Base-by-base conservation (phyloP, 2,797 vertebrate genomes). In the Picus viridis region DNA sequence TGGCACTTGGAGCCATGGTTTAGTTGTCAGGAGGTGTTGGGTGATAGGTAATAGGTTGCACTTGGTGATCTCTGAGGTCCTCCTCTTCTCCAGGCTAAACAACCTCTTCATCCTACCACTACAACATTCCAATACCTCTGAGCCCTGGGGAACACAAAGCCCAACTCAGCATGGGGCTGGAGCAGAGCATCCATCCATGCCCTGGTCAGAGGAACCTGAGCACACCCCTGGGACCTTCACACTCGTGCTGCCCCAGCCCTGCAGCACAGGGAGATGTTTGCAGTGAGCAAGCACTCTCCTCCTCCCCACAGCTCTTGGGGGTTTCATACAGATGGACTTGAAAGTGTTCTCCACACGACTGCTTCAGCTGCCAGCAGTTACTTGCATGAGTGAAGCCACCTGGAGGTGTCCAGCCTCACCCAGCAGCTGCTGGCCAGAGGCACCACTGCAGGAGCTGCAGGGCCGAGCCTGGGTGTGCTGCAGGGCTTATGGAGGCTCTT, bases 391-490 rank as follows among this genome's bases (percentile, higher is more conserved):
- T 9, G 30, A 20, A 70, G 61, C 75, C 41, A 15, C 5, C n/a
- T 24, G 49, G 29, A 74, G 73, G 5, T 7, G 6, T 3, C 36
- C 36, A 11, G 24, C 3, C 57, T 11, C 6, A 9, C 7, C 13
- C 1, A 0, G 54, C 45, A 45, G 51, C 58, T 12, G 16, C 32
- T 47, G 13, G 34, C 36, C 30, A 15, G 30, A 71, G 15, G 78
- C 64, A n/a, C 16, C 16, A 1, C 20, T 7, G 3, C n/a, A 5
- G 27, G 15, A 61, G 36, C 45, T 2, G 6, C 54, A 47, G 70
- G 43, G 23, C 62, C 47, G 26, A 61, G 15, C 36, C 26, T 7
- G 0, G 1, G 6, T 0, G 1, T 9, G 15, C 57, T 0, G 2
- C 56, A 16, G 30, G 3, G 62, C 79, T 62, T n/a, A 9, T 0